Evolutionary conservation across 2,797 vertebrate species (phyloP).

Genomic region (Sebastes kiyomatsui): DNA sequence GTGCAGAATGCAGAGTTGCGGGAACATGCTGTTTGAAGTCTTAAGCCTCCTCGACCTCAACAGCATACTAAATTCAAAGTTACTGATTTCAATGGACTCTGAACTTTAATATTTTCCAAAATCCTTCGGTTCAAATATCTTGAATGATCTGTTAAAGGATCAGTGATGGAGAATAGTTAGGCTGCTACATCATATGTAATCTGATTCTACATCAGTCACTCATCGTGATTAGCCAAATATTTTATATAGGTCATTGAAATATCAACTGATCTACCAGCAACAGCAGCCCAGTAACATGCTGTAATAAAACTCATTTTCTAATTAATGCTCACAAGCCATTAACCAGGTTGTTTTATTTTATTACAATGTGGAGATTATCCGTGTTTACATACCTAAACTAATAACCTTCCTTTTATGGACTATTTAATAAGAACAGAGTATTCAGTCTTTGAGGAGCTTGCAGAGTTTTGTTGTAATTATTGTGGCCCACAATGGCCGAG

Average conservation of each 20-base stretch:
- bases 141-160: neutral
- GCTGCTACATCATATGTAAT: neutral
- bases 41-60: slow-evolving; percentile 11
- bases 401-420: neutral
- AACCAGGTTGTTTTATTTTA: neutral
- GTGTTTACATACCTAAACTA: slow-evolving; percentile 1
- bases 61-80: slow-evolving; percentile 1
- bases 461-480: slow-evolving; percentile 10
- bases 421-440: neutral
- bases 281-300: neutral
- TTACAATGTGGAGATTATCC: neutral
- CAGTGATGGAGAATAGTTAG: neutral
- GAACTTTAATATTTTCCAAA: neutral
- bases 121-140: neutral
- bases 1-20: slow-evolving; percentile 30
- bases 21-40: slow-evolving; percentile 45
- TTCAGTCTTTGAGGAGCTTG: neutral
- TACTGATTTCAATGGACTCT: neutral
- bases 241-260: neutral
- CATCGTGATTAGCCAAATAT: neutral
- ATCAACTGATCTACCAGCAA: neutral
- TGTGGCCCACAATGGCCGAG: neutral
- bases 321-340: neutral
- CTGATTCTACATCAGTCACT: neutral
- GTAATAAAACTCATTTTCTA: neutral